Base-by-base conservation (phyloP, 2,113 vertebrate genomes). In the Elgaria multicarinata region DNA sequence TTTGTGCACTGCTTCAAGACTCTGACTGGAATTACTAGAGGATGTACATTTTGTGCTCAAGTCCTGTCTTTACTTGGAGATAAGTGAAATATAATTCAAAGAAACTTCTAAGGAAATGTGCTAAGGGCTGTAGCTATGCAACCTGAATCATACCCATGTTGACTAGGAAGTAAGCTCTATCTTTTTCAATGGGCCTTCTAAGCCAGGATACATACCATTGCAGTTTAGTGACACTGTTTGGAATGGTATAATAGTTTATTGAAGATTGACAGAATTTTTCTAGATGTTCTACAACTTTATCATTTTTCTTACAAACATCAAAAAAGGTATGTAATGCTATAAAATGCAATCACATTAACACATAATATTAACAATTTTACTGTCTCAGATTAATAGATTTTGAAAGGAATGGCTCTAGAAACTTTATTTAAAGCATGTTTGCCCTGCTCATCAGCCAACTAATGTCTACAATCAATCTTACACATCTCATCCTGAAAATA, bases 381-480 rank as follows among this genome's bases (percentile, higher is more conserved):
- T 83, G 1, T 83, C 89, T 50, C 64, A 62, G 39, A 2, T 93
- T 33, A 85, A 76, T 6, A n/a, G 74, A 64, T 86, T 76, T 33
- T 20, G 14, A 77, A 86, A 6, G 64, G 55, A n/a, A 71, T 86
- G 6, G 14, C 9, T 42, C 14, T 46, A 69, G 39, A 67, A 50
- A 46, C 18, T 18, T 82, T 62, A 81, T 81, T 79, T 62, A 28
- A 62, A 62, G 22, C 33, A 36, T 36, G 36, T 82, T 62, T 39
- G 64, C 1, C 55, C 55, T 44, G 10, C 28, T 87, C 80, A 55
- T 82, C 24, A 58, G 12, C 39, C 1, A 62, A 85, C 84, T 87
- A 72, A 88, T 92, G 82, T 89, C 94, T 86, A 87, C n/a, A n/a
- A 76, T 91, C 93, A 94, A 87, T 93, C 89, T 96, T 96, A 75